A percentile compares a stretch with the other conserved stretches of the same genome.
phyloP scores from a whole-genome alignment of 2,888 invertebrate species.

The Abrostola tripartita region DNA sequence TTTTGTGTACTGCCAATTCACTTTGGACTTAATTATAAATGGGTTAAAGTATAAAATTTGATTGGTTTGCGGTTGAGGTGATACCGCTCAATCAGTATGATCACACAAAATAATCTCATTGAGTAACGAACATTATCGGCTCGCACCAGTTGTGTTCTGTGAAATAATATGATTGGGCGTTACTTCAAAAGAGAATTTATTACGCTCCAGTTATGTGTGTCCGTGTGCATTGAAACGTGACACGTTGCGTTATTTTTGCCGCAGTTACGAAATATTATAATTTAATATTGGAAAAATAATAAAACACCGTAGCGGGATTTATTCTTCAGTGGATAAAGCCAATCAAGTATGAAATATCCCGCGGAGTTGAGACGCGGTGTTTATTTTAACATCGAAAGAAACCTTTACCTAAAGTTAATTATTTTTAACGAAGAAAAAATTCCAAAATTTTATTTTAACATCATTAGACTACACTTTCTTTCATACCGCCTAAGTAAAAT shows the following conservation, averaged over 20 bases:
- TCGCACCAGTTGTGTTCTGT: constrained; percentile 55
- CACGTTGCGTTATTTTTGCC: constrained; percentile 66
- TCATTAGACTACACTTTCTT: too few relatives aligned
- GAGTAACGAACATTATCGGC: constrained; percentile 58
- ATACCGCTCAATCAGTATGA: constrained; percentile 48
- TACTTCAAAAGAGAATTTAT: constrained; percentile 70
- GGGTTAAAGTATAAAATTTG: constrained; percentile 24
- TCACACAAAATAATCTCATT: constrained; percentile 57
- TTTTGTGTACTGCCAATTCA: constrained; percentile 48
- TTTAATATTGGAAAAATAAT: constrained; percentile 54
- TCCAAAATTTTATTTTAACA: too few relatives aligned
- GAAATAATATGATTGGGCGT: constrained; percentile 65
- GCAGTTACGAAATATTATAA: constrained; percentile 57
- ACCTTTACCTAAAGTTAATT: constrained; percentile 11
- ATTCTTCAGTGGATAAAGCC: constrained; percentile 20
- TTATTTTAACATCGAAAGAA: constrained; percentile 29
- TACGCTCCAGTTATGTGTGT: constrained; percentile 76
- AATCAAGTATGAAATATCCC: constrained; percentile 42
- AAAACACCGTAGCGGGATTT: constrained; percentile 22
- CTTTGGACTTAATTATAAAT: constrained; percentile 52
- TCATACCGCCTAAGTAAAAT: too few relatives aligned
- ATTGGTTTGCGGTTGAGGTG: constrained; percentile 32
- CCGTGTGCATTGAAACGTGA: constrained; percentile 73
- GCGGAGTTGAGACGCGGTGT: constrained; percentile 18
- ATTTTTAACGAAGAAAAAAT: too few relatives aligned